Evolutionary conservation across 1,140 invertebrate genomes (phyloP).

Genomic region (Chironomus striatipennis): DNA sequence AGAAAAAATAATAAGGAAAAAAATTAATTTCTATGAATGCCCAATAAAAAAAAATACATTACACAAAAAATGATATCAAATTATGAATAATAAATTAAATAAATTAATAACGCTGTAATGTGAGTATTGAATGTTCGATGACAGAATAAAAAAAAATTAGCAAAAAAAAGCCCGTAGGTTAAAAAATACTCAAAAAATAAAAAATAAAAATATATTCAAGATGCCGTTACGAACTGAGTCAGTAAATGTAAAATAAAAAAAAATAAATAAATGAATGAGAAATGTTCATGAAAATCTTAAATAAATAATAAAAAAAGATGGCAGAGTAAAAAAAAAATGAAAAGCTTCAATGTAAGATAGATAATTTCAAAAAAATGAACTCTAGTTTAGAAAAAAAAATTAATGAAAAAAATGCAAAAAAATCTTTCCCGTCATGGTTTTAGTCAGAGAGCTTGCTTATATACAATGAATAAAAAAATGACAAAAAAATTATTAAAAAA

Average conservation of each 20-base stretch:
- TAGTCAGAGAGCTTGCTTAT: conserved; percentile 12
- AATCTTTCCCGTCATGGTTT: conserved; percentile 12
- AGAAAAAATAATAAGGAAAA: too few relatives aligned
- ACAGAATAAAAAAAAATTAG: neutral
- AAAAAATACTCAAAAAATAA: conserved; percentile 6
- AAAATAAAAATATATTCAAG: conserved; percentile 6
- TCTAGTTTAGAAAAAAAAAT: conserved; percentile 9
- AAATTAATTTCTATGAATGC: neutral
- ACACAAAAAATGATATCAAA: neutral
- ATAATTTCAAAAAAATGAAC: neutral
- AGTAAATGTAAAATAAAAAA: neutral
- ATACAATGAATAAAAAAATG: neutral
- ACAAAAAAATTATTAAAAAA: neutral
- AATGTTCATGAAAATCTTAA: neutral
- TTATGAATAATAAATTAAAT: neutral
- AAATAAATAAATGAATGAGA: neutral
- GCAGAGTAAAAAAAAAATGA: neutral
- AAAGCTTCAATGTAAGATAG: conserved; percentile 13
- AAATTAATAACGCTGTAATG: neutral
- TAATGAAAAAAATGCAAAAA: neutral
- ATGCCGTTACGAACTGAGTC: conserved; percentile 6
- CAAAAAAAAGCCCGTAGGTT: neutral
- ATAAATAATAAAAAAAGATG: neutral
- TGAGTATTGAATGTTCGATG: neutral
- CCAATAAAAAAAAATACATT: neutral